Evolutionary conservation across 2,113 vertebrate species (phyloP), one percentile per base, ranked within the genome.

Genomic region (Xenotilapia caudafasciata): DNA sequence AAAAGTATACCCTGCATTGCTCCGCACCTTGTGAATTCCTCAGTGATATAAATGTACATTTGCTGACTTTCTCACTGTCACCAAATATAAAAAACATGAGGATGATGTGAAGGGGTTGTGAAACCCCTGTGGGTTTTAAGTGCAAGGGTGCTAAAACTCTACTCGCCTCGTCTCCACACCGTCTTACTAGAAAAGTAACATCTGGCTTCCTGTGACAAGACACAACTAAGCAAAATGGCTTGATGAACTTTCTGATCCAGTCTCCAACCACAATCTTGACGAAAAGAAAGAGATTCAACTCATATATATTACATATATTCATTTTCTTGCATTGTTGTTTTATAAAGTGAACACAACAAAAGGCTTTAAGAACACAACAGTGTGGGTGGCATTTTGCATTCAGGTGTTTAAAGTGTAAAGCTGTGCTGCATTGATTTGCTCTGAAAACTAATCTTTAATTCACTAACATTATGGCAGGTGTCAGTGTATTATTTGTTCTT

Each of bases 81-180:
- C 35, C 6, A 56, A 40, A 58, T 13, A 42, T 1, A 17, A 5
- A 8, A n/a, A 21, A 15, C 4, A 28, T 1, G 7, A 21, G 2
- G 2, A 12, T 26, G 14, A 26, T 8, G 3, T 3, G 2, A 47
- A 19, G 42, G 82, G 75, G 68, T 85, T 84, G 4, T 84, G 86
- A 93, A 86, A 92, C 88, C 23, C 7, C 26, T 90, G 93, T 93
- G 93, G 93, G 2, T 93, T 93, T 77, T 89, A 85, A 86, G 92
- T 93, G 82, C 83, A 80, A 84, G 80, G 92, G 94, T 94, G 94
- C 70, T 89, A 95, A 93, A 88, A 92, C 85, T 1, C 86, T 88
- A 42, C 79, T 79, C 8, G 17, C 26, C 7, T 3, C 7, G 3
- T 60, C 31, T 13, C 54, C 83, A 47, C 42, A 47, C 4, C 2